Percentiles rank a stretch among this genome's conserved stretches.
Evolutionary conservation across 1,140 invertebrate genomes (phyloP).

Genomic region (Geopemphigus sp.): DNA sequence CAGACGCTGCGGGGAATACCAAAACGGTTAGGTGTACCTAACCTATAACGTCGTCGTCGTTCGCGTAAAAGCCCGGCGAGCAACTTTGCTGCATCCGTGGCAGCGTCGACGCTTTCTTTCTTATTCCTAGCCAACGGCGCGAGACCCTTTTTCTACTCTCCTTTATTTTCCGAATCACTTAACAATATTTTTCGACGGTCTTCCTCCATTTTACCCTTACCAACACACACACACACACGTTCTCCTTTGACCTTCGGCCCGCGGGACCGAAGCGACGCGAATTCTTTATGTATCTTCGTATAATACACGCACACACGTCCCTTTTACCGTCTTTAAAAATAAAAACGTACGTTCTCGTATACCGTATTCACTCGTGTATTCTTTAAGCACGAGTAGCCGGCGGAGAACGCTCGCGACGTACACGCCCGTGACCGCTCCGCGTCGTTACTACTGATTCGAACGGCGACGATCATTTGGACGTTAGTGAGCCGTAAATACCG

Average conservation of each 20-base stretch:
- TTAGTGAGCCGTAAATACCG: too few relatives aligned
- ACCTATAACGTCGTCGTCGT: neutral
- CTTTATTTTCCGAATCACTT: conserved; percentile 49
- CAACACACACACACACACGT: neutral
- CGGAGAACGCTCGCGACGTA: neutral
- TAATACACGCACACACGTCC: too few relatives aligned
- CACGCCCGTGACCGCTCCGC: too few relatives aligned
- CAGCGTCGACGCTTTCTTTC: too few relatives aligned
- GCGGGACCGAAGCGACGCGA: neutral
- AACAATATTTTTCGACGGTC: conserved; percentile 47
- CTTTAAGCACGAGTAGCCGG: too few relatives aligned
- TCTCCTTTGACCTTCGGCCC: neutral
- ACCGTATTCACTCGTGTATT: neutral
- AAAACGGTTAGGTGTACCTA: conserved; percentile 1
- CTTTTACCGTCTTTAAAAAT: neutral
- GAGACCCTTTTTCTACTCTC: conserved; percentile 34
- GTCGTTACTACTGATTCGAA: too few relatives aligned
- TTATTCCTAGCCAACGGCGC: too few relatives aligned
- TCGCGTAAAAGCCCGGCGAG: neutral
- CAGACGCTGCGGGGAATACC: conserved; percentile 33
- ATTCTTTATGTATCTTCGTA: neutral
- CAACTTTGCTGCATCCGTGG: neutral
- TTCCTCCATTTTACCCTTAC: neutral
- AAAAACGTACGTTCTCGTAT: neutral
- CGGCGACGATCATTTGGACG: too few relatives aligned